Base-by-base conservation (phyloP, 2,888 invertebrate genomes). In the Melinopterus prodromus region DNA sequence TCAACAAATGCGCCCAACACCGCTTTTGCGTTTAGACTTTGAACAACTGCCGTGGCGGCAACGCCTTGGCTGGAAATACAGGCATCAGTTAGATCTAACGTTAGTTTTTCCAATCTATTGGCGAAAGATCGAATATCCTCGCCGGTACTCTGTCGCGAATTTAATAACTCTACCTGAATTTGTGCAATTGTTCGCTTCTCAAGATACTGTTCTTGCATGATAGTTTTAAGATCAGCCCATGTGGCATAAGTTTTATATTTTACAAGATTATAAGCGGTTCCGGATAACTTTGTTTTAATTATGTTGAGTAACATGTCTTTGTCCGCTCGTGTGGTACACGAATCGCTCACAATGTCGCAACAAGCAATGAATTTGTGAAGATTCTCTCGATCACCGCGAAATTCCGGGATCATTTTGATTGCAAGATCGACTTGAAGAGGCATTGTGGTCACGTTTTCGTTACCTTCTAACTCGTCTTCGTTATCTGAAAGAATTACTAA, bases 121-220 rank as follows among this genome's bases (percentile, higher is more conserved):
- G 71, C 71, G 71, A 71, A 71, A 26, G 71, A 71, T 16, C 16
- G 16, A 71, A 71, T 71, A 35, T n/a, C n/a, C n/a, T n/a, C n/a
- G n/a, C n/a, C n/a, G n/a, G 71, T 16, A 4, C 6, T 16, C 16
- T 71, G 71, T 16, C 35, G 16, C 71, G 16, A 71, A 5, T 71
- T 71, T 71, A 71, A 71, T 16, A 71, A 70, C 26, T 5, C 71
- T 9, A 15, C 15, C 15, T 71, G 71, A 71, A 71, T 71, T 71
- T 71, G n/a, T 5, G 71, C 71, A 26, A 71, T 12, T 16, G 71
- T 71, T 16, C 71, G 16, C 35, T n/a, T n/a, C 35, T 16, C 15
- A 71, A 16, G 71, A 71, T 71, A 71, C 71, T 71, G 71, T 35
- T 71, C 71, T 71, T 71, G 71, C 35, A 71, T 26, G 16, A 71